These are phyloP conservation scores for Nematostella vectensis DNA, from an alignment of 92 coral and sea anemone genomes.

Conservation along the genomic window DNA sequence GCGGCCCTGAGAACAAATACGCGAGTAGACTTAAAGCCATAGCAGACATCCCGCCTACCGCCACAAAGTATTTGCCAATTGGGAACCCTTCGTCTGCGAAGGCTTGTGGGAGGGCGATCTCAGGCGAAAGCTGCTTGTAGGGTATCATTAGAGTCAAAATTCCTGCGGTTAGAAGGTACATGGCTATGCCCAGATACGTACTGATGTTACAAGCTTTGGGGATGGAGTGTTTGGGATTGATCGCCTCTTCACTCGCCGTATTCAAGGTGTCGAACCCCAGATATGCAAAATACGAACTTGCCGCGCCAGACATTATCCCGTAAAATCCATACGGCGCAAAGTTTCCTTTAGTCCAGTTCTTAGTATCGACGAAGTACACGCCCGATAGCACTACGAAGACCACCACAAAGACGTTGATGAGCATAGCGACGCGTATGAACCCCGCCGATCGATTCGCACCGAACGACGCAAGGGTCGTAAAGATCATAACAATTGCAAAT, in stretches of 20 bases:
- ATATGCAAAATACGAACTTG: slow-evolving; percentile 68
- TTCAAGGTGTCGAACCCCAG: slow-evolving; percentile 77
- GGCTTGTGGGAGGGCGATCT: slow-evolving; percentile 51
- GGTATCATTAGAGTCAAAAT: slow-evolving; percentile 72
- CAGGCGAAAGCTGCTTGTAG: slow-evolving; percentile 39
- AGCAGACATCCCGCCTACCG: slow-evolving; percentile 70
- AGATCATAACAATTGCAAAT: slow-evolving; percentile 30
- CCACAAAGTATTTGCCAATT: slow-evolving; percentile 65
- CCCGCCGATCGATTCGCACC: slow-evolving; percentile 61
- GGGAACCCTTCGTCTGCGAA: slow-evolving; percentile 55
- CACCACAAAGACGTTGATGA: slow-evolving; percentile 45
- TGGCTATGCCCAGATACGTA: slow-evolving; percentile 60
- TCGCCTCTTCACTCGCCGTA: slow-evolving; percentile 68
- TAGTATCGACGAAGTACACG: slow-evolving; percentile 56
- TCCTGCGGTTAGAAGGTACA: slow-evolving; percentile 59
- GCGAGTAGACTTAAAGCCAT: slow-evolving; percentile 59
- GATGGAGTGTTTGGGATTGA: slow-evolving; percentile 45
- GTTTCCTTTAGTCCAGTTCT: slow-evolving; percentile 65
- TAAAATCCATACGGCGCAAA: slow-evolving; percentile 72
- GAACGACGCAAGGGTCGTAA: slow-evolving; percentile 34
- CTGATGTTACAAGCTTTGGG: slow-evolving; percentile 55
- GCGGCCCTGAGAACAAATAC: slow-evolving; percentile 54
- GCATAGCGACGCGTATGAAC: slow-evolving; percentile 54
- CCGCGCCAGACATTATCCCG: slow-evolving; percentile 72
- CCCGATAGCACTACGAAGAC: slow-evolving; percentile 58